Base-by-base conservation (phyloP, 2,113 vertebrate genomes). In the Drymodes brunneopygia region DNA sequence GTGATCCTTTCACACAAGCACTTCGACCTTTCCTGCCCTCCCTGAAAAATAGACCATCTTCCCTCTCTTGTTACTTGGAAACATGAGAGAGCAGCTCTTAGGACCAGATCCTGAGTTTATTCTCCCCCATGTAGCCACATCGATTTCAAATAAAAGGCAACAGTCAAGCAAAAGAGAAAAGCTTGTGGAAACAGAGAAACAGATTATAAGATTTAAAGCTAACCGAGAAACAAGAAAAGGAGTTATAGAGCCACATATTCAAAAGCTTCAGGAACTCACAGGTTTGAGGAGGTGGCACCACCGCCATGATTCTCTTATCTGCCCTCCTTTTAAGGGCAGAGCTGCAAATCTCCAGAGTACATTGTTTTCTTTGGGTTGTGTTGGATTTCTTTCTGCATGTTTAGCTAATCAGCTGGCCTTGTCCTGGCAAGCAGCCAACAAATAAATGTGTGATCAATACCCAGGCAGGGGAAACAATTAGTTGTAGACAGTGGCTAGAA, bases 401-500 rank as follows among this genome's bases (percentile, higher is more conserved):
- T 87, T 65, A 67, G 11, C 17, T 92, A 79, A 60, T 81, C 72
- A 91, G 17, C 19, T 64, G 45, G 15, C 24, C 17, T 28, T n/a
- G 51, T 71, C 67, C 54, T 71, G 57, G 11, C 19, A 58, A 72
- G 61, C 29, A 87, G 57, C 42, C 70, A 50, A 25, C 9, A 81
- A 73, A 54, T 42, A 78, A 73, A 64, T 24, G 15, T 27, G 61
- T 27, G 15, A 69, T 77, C 85, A 74, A 51, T 71, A 81, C 74
- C 66, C 2, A 56, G n/a, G 17, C 31, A 79, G 48, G 22, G 66
- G 65, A 70, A 91, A 50, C 21, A 20, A 1, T 38, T 62, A 51
- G 36, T 29, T 0, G 0, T 16, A 78, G 20, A 4, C 35, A 4
- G 40, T 53, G 33, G 11, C 20, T 94, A 7, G 1, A 64, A 42